phyloP scores from a whole-genome alignment of 2,888 invertebrate species.

The Drosophila paracracens region DNA sequence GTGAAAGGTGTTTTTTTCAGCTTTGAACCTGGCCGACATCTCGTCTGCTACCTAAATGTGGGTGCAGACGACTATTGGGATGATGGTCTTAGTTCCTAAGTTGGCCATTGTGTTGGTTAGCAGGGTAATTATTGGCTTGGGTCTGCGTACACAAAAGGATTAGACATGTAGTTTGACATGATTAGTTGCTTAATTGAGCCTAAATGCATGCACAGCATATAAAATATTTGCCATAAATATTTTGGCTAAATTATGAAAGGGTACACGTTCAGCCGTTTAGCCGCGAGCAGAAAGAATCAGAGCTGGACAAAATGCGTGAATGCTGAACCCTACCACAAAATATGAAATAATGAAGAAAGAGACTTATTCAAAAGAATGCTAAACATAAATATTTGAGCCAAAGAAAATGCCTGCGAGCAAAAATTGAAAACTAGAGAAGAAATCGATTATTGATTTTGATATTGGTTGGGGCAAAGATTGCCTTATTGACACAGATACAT shows the following conservation, averaged over 20 bases:
- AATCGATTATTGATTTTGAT: not conserved
- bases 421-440: not conserved
- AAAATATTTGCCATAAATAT: slow-evolving; percentile 78
- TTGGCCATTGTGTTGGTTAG: slow-evolving; percentile 41
- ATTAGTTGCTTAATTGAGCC: slow-evolving; percentile 82
- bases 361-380: not conserved
- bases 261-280: slow-evolving; percentile 44
- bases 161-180: slow-evolving; percentile 72
- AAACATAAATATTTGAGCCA: not conserved
- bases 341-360: not conserved
- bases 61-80: slow-evolving; percentile 26
- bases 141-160: slow-evolving; percentile 57
- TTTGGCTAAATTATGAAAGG: slow-evolving; percentile 77
- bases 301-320: slow-evolving; percentile 26
- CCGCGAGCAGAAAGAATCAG: slow-evolving; percentile 21
- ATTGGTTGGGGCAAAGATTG: not conserved
- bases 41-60: slow-evolving; percentile 56
- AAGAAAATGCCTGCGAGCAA: not conserved
- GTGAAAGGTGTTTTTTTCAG: slow-evolving; percentile 34
- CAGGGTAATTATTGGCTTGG: slow-evolving; percentile 50
- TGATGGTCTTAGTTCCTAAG: slow-evolving; percentile 23
- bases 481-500: not conserved
- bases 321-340: slow-evolving; percentile 11
- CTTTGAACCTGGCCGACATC: slow-evolving; percentile 68
- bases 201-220: slow-evolving; percentile 73